Conservation (phyloP, 2,888 invertebrate species). For the Chrysotoxum bicinctum region DNA sequence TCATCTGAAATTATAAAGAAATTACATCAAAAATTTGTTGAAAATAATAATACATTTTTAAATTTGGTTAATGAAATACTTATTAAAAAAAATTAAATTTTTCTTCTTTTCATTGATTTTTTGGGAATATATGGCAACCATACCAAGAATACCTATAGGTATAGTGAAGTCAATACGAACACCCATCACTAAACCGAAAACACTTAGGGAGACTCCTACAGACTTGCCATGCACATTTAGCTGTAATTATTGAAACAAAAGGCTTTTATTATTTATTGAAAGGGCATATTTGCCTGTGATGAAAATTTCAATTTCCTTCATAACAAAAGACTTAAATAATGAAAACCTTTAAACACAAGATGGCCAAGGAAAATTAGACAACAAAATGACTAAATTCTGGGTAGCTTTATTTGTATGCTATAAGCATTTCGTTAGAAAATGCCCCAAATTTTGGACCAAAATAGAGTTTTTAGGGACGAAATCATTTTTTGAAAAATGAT, state of each 20-base stretch:
- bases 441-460: no score
- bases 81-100: no score
- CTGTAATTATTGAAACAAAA: constrained; percentile 17
- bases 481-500: no score
- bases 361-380: no score
- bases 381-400: no score
- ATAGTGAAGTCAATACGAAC: not conserved
- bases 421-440: no score
- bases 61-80: no score
- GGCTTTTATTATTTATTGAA: constrained; percentile 13
- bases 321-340: constrained; percentile 24
- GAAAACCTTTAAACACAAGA: not conserved
- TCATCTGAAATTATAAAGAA: no score
- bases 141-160: not conserved
- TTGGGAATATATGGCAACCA: not conserved
- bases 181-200: not conserved
- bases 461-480: no score
- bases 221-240: constrained; percentile 1
- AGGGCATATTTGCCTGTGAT: not conserved
- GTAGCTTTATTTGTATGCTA: no score
- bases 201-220: not conserved
- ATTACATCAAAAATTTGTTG: no score
- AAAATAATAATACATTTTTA: no score
- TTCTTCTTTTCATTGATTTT: not conserved
- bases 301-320: constrained; percentile 45